Base-by-base conservation (phyloP, 2,888 invertebrate species). In the Ophion obscuratus region DNA sequence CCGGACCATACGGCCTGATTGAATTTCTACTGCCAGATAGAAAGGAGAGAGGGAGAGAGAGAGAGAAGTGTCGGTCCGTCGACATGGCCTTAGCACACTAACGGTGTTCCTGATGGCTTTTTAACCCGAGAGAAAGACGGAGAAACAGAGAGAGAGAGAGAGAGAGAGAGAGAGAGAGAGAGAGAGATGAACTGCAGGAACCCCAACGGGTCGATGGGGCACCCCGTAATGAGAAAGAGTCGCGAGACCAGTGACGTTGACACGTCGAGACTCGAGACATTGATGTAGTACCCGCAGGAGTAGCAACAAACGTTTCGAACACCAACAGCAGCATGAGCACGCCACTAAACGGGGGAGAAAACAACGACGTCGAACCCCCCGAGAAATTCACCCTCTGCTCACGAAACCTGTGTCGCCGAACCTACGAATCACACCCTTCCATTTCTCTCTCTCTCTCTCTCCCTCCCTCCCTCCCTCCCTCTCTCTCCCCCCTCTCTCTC, bases 141-240 rank as follows among this genome's bases (percentile, higher is more conserved):
- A 71, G 40, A 40, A 40, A 40, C 40, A 40, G 9, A 40, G 7
- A 68, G 70, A 53, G 24, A 20, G 24, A 70, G 47, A 70, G 10
- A 61, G 44, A 47, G 47, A 64, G 24, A 59, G 44, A 77, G 36
- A 68, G 59, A 27, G 59, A 61, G 78, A 70, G 36, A 20, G 70
- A 71, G 53, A 64, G 17, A 31, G n/a, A 71, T 44, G 67, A 20
- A 61, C 20, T 82, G 47, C 27, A 27, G 47, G 57, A 64, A 62
- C 24, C 53, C 66, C 59, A 36, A 44, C 84, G 78, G 84, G 83
- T 85, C 87, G 82, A 74, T 84, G 87, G 86, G 88, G 75, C 86
- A 86, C 87, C 88, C 83, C 67, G 89, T 91, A 92, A 92, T 91
- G 91, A 91, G 91, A 92, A 91, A 90, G 89, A 90, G 91, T 90